A percentile compares a stretch with the other conserved stretches of the same genome.
These are phyloP conservation scores for Salvelinus sp. DNA, from an alignment of 2,113 vertebrate species.

Conservation along the genomic window DNA sequence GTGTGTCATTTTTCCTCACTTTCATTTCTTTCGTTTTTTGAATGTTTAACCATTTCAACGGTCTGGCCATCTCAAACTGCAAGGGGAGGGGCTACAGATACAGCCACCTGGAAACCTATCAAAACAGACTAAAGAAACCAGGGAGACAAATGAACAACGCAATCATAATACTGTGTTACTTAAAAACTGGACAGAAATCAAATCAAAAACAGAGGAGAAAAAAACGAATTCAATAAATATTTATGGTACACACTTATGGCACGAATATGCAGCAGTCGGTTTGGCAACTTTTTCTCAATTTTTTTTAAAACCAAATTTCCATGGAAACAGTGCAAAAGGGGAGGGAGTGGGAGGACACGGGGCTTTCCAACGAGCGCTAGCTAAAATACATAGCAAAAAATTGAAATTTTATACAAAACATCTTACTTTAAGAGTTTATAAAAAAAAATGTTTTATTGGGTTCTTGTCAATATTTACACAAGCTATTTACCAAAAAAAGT, in stretches of 20 bases:
- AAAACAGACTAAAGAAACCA: constrained; percentile 78
- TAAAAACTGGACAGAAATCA: constrained; percentile 92
- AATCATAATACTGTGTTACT: constrained; percentile 97
- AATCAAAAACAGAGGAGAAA: constrained; percentile 60
- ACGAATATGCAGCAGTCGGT: constrained; percentile 98
- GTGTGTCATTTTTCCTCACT: constrained; percentile 80
- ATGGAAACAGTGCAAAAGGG: constrained; percentile 96
- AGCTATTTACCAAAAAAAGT: constrained; percentile 95
- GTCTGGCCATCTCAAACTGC: constrained; percentile 82
- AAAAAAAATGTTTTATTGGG: constrained; percentile 81
- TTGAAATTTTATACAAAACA: constrained; percentile 99
- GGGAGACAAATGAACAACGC: constrained; percentile 84
- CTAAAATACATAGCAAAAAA: constrained; percentile 99
- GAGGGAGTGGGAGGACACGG: constrained; percentile 80
- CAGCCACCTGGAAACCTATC: constrained; percentile 73
- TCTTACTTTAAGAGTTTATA: constrained; percentile 96
- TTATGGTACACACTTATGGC: constrained; percentile 99
- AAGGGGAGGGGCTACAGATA: constrained; percentile 74
- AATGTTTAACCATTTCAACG: constrained; percentile 67
- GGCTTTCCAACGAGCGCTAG: constrained; percentile 96
- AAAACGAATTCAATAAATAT: constrained; percentile 98
- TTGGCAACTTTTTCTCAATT: constrained; percentile 84
- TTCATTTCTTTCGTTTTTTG: constrained; percentile 59
- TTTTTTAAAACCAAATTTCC: constrained; percentile 85
- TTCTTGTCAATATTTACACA: constrained; percentile 80